Evolutionary conservation across 2,888 invertebrate genomes (phyloP), one percentile per base, ranked within the genome.

Genomic region (Lasioglossum morio): DNA sequence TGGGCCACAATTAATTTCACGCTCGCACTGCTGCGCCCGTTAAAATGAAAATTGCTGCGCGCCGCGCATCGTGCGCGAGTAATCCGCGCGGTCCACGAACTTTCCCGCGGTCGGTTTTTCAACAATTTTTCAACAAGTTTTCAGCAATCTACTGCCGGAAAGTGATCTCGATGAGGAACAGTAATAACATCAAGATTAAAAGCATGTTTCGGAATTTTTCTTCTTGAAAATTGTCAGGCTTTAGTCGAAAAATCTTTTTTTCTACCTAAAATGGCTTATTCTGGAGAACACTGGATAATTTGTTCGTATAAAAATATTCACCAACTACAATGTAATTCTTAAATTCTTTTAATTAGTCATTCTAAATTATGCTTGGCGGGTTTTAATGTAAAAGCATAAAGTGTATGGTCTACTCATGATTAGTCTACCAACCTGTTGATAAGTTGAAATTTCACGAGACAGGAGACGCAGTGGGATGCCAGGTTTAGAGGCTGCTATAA

Each of bases 1-100:
- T 72, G 69, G n/a, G 60, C 19, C 77, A 53, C 72, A 77, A 84
- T 84, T 84, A 77, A 81, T 84, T 84, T 81, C 66, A 48, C 30
- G 73, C 48, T 76, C 73, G 70, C 69, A 46, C 37, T 53, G 3
- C 48, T 27, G 60, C 34, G 60, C 37, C 43, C n/a, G 23, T 40
- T 40, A 40, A 77, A 79, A 84, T 70, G 75, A 63, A 77, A 77
- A 60, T 40, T 8, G 43, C 60, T 8, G 60, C 46, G 53, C 7
- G 76, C 23, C 23, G 40, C 76, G 16, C 37, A n/a, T 34, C 40
- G 19, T 12, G 53, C 48, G 19, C 48, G 23, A 8, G 23, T 53
- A 23, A 16, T 16, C 23, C 48, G 48, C 48, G 23, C 48, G 19
- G 48, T 23, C 2, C 7, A 53, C 5, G 48, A 53, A 53, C 2